phyloP scores from a whole-genome alignment of 1,140 invertebrate genomes.

The Bombus breviceps region DNA sequence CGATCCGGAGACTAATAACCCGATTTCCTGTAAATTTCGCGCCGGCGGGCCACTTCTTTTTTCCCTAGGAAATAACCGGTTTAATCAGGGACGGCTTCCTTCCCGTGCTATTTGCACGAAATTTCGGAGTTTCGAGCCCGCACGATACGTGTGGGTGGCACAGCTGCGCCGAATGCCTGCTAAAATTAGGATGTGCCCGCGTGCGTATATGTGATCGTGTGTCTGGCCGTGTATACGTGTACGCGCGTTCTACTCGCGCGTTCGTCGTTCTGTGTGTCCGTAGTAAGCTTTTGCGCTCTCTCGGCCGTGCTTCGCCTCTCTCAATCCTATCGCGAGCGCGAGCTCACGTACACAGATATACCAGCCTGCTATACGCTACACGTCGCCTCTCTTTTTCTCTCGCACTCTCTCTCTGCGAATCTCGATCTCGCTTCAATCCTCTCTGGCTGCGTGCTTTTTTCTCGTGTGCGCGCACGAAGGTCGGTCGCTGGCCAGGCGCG shows the following conservation, averaged over 20 bases:
- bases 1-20: slow-evolving; percentile 66
- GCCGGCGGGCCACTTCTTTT: slow-evolving; percentile 50
- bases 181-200: slow-evolving; percentile 73
- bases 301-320: slow-evolving; percentile 32
- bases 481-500: slow-evolving; percentile 67
- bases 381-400: slow-evolving; percentile 1
- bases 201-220: slow-evolving; percentile 6
- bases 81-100: slow-evolving; percentile 72
- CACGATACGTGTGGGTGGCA: slow-evolving; percentile 73
- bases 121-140: slow-evolving; percentile 70
- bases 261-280: background rate
- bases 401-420: background rate
- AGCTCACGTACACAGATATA: slow-evolving; percentile 6
- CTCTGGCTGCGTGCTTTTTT: slow-evolving; percentile 64
- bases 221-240: background rate
- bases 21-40: slow-evolving; percentile 70
- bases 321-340: background rate
- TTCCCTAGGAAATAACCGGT: slow-evolving; percentile 69
- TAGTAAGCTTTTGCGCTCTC: slow-evolving; percentile 47
- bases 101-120: slow-evolving; percentile 71
- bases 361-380: background rate
- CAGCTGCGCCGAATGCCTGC: slow-evolving; percentile 76
- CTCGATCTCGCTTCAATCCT: slow-evolving; percentile 35
- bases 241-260: slow-evolving; percentile 19
- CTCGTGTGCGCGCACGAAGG: slow-evolving; percentile 66